Evolutionary conservation across 2,888 invertebrate genomes (phyloP).

Genomic region (Flexamia atlantica): DNA sequence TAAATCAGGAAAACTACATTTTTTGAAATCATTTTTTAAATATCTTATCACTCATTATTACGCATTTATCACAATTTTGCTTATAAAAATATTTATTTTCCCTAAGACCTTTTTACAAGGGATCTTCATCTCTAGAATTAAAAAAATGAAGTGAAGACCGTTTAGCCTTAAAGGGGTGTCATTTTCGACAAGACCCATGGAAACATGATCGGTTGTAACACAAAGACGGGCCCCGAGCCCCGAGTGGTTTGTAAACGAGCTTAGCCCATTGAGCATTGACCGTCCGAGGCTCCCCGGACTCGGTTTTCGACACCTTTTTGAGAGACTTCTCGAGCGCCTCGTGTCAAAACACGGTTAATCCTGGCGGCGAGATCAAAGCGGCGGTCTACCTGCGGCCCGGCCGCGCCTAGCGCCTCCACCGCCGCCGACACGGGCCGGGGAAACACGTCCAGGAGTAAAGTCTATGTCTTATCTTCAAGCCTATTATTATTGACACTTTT

Average conservation of each 20-base stretch:
- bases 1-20: too few species aligned
- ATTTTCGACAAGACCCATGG: not conserved
- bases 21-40: too few species aligned
- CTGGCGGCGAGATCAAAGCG: conserved; percentile 55
- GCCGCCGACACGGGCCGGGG: not conserved
- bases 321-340: conserved; percentile 15
- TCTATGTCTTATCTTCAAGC: too few species aligned
- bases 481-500: too few species aligned
- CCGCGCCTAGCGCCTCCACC: not conserved
- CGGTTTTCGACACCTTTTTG: conserved; percentile 46
- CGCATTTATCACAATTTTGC: too few species aligned
- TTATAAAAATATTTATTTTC: too few species aligned
- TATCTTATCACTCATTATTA: too few species aligned
- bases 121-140: too few species aligned
- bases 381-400: not conserved
- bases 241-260: conserved; percentile 21
- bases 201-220: not conserved
- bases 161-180: not conserved
- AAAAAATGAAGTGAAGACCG: too few species aligned
- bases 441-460: too few species aligned
- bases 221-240: not conserved
- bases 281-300: not conserved
- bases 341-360: conserved; percentile 54
- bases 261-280: not conserved
- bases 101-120: too few species aligned